phyloP scores from a whole-genome alignment of 2,888 invertebrate species.

The Monochamus alternatus region DNA sequence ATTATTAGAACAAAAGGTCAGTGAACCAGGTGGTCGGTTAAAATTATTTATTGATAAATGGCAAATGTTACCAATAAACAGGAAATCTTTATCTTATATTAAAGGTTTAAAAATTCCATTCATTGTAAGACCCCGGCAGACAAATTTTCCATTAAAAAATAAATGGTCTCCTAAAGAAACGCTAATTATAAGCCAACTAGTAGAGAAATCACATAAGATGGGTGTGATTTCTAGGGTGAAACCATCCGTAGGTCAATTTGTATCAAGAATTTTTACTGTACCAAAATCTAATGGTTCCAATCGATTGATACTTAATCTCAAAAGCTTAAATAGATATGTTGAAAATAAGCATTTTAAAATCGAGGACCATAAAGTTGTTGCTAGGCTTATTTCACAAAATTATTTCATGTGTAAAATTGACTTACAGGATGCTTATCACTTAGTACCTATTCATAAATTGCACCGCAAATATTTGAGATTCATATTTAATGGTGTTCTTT shows the following conservation, averaged over 20 bases:
- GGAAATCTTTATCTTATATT: slow-evolving; percentile 38
- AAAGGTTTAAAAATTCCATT: slow-evolving; percentile 36
- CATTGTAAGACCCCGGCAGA: slow-evolving; percentile 41
- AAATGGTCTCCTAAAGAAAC: too few species aligned
- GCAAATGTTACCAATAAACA: slow-evolving; percentile 35
- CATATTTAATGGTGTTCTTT: slow-evolving; percentile 20
- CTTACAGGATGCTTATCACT: slow-evolving; percentile 10
- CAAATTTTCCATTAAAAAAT: background rate
- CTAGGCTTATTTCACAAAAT: slow-evolving; percentile 4
- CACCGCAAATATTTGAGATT: slow-evolving; percentile 32
- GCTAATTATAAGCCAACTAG: too few species aligned
- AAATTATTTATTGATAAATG: slow-evolving; percentile 13
- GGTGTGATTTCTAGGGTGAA: too few species aligned
- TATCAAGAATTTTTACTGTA: background rate
- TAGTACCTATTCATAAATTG: slow-evolving; percentile 6
- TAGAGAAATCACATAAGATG: too few species aligned
- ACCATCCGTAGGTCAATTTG: too few species aligned
- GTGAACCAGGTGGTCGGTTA: background rate
- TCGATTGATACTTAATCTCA: background rate
- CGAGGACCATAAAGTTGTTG: slow-evolving; percentile 46
- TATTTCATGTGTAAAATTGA: slow-evolving; percentile 17
- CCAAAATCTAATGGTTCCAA: background rate
- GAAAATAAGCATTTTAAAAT: slow-evolving; percentile 18
- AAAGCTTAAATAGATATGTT: slow-evolving; percentile 6
- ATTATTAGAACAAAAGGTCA: background rate